Conservation (phyloP, 2,797 vertebrate genomes). For the Poeciliopsis paucimaculata region DNA sequence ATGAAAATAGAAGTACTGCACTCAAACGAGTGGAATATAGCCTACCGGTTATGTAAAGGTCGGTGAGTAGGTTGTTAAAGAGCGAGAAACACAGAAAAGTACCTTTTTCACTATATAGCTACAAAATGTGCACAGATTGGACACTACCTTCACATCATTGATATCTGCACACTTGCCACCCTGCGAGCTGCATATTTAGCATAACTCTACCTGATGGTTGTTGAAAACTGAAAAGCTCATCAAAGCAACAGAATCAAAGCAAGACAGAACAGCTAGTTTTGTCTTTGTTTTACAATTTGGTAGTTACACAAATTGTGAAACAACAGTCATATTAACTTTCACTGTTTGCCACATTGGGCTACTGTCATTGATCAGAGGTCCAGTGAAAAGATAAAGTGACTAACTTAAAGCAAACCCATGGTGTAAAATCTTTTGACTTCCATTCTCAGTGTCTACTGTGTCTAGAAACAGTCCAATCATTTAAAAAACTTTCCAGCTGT, state of each 20-base stretch:
- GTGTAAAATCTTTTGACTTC: too few relatives aligned
- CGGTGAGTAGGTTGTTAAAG: constrained; percentile 52
- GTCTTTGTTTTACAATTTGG: constrained; percentile 50
- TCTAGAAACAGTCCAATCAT: too few relatives aligned
- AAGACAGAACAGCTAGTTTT: constrained; percentile 32
- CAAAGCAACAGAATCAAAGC: constrained; percentile 47
- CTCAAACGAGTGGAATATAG: constrained; percentile 41
- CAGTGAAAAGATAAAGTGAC: constrained; percentile 44
- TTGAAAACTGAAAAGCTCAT: constrained; percentile 61
- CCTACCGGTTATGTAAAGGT: constrained; percentile 58
- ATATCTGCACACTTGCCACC: constrained; percentile 11
- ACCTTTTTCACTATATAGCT: constrained; percentile 39
- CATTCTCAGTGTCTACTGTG: too few relatives aligned
- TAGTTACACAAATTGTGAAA: constrained; percentile 53
- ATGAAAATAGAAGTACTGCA: constrained; percentile 58
- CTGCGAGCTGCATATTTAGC: constrained; percentile 19
- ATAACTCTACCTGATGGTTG: constrained; percentile 32
- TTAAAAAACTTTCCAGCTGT: too few relatives aligned
- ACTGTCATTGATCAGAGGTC: constrained; percentile 48
- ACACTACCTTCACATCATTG: constrained; percentile 33
- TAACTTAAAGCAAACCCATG: constrained; percentile 18
- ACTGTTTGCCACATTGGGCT: constrained; percentile 54
- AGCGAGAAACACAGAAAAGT: constrained; percentile 41
- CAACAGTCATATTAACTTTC: constrained; percentile 52
- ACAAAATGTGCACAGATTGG: constrained; percentile 22